Percentiles rank a stretch among this genome's conserved stretches.
phyloP scores from a whole-genome alignment of 2,113 vertebrate species.

The Crotalus helleri region DNA sequence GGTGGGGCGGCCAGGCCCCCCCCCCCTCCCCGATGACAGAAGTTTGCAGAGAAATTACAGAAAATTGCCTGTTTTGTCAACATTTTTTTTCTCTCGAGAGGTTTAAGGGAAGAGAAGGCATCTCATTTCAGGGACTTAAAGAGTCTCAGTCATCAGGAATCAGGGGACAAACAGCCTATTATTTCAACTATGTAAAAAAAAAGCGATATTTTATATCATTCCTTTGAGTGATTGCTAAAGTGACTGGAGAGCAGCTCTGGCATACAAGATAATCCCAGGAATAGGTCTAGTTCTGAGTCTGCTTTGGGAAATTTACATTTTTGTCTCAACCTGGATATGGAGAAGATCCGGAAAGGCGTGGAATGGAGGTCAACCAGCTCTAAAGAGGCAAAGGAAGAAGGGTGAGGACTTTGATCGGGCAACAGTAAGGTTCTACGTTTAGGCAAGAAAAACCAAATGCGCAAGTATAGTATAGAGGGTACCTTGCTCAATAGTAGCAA shows the following conservation, averaged over 20 bases:
- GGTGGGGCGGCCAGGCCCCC: conserved; percentile 78
- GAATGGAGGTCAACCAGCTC: not conserved
- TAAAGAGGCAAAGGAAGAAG: not conserved
- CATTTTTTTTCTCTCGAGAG: conserved; percentile 89
- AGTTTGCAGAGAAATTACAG: conserved; percentile 80
- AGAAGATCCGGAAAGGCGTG: not conserved
- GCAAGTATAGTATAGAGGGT: too few relatives aligned
- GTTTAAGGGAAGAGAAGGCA: conserved; percentile 77
- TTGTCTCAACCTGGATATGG: not conserved
- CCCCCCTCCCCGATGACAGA: conserved; percentile 83
- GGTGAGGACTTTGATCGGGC: not conserved
- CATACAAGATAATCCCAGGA: conserved; percentile 58
- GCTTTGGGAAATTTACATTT: not conserved
- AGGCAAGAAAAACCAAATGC: too few relatives aligned
- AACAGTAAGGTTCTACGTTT: too few relatives aligned
- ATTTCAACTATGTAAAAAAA: conserved; percentile 78
- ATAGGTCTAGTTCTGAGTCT: conserved; percentile 57
- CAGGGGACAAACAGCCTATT: conserved; percentile 90
- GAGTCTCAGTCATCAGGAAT: conserved; percentile 77
- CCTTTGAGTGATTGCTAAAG: conserved; percentile 88
- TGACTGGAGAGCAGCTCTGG: conserved; percentile 74
- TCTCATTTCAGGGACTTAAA: conserved; percentile 70
- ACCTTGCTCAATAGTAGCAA: too few relatives aligned
- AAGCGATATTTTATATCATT: conserved; percentile 92
- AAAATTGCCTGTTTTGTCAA: conserved; percentile 97